Conservation (phyloP, 2,888 invertebrate species). For the Harpalus rubripes region DNA sequence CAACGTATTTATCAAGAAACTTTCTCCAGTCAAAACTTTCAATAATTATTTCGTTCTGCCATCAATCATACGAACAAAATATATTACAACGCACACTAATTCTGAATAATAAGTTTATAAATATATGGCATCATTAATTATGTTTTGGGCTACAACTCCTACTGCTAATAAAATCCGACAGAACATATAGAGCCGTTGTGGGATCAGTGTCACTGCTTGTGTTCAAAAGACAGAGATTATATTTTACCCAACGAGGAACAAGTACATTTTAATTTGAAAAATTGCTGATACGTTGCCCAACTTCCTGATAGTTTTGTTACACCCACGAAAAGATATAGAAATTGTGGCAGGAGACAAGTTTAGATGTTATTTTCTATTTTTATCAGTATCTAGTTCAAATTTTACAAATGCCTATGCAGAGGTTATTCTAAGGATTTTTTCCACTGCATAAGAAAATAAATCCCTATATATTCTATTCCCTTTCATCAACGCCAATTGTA, state of each 20-base stretch:
- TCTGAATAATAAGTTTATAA: constrained; percentile 40
- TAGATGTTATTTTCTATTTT: background rate
- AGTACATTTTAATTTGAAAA: constrained; percentile 64
- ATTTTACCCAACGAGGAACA: constrained; percentile 53
- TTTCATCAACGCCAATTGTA: too few relatives aligned
- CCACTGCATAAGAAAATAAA: too few relatives aligned
- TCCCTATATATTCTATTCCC: too few relatives aligned
- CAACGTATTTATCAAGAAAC: constrained; percentile 15
- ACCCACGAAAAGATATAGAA: constrained; percentile 39
- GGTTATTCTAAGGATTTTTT: too few relatives aligned
- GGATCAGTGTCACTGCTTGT: constrained; percentile 19
- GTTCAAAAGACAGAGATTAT: constrained; percentile 25
- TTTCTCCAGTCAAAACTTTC: constrained; percentile 41
- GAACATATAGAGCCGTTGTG: constrained; percentile 17
- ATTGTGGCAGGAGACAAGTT: background rate
- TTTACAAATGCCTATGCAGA: too few relatives aligned
- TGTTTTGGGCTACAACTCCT: constrained; percentile 1
- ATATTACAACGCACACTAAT: constrained; percentile 39
- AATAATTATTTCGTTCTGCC: constrained; percentile 41
- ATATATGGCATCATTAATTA: constrained; percentile 35
- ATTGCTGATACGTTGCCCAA: constrained; percentile 61
- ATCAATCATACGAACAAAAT: constrained; percentile 36
- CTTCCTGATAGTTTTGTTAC: constrained; percentile 61
- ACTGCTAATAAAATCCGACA: constrained; percentile 38
- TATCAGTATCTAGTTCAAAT: too few relatives aligned